Evolutionary conservation across 1,140 invertebrate genomes (phyloP), one percentile per base, ranked within the genome.

Genomic region (Fopius arisanus): DNA sequence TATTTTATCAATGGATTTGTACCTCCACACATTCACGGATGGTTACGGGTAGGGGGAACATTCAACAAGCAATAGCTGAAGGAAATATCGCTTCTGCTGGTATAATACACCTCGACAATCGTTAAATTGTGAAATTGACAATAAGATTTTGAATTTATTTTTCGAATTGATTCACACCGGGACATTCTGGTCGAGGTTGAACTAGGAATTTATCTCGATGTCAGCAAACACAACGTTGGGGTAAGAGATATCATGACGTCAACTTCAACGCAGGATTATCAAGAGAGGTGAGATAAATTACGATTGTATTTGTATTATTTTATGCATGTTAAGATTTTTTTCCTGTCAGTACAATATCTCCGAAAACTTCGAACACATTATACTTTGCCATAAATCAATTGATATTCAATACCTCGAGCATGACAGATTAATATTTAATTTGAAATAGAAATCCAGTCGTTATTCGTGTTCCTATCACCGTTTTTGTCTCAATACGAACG

Each of bases 1-100:
- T 59, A 26, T 59, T 59, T 59, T 59, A 59, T 59, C 54, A 59
- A 59, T 59, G 54, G 12, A 59, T 59, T 59, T 12, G 23, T 19
- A 28, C 1, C 14, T 26, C 10, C 54, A 28, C 23, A 59, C 10
- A 23, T 59, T 12, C 14, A 59, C 23, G 14, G 19, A 26, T 10
- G 54, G 19, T 9, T 59, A 23, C 54, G 26, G 19, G 54, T 26
- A 48, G 43, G 43, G n/a, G 43, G 14, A 48, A 14, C 43, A 48
- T 19, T 48, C 43, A 19, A 7, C 14, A 48, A 16, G 6, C 43
- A n/a, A 48, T 16, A 16, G 43, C 14, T 5, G 16, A 12, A 48
- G 16, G 16, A 48, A 48, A 16, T 48, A 48, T 48, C 14, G 43
- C 6, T 12, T 19, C 10, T n/a, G n/a, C n/a, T n/a, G n/a, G n/a